phyloP scores from a whole-genome alignment of 2,113 vertebrate species.

The Eurystomus gularis region DNA sequence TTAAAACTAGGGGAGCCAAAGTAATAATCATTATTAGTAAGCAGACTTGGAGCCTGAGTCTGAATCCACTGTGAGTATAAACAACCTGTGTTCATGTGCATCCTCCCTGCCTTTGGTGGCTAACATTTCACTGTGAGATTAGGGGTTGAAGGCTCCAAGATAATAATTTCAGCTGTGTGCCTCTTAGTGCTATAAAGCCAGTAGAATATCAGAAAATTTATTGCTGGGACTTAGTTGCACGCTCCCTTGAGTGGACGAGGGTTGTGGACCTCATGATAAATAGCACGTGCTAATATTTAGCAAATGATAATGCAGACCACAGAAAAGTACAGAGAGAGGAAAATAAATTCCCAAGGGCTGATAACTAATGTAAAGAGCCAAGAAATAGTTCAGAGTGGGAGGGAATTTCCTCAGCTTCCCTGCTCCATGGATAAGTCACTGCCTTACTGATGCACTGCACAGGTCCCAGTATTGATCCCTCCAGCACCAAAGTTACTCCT shows the following conservation, averaged over 20 bases:
- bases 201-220: slow-evolving; percentile 32
- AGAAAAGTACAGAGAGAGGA: background rate
- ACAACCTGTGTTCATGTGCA: background rate
- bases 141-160: background rate
- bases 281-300: slow-evolving; percentile 27
- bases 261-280: slow-evolving; percentile 47
- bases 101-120: slow-evolving; percentile 1
- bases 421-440: background rate
- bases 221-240: background rate
- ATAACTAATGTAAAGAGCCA: slow-evolving; percentile 24
- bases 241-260: slow-evolving; percentile 6
- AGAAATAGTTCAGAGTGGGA: background rate
- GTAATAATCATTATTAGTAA: background rate
- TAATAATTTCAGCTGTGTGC: slow-evolving; percentile 8
- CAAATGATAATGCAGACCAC: slow-evolving; percentile 46
- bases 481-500: slow-evolving; percentile 24
- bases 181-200: background rate
- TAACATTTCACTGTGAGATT: background rate
- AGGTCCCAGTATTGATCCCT: background rate
- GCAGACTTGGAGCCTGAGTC: background rate
- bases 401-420: background rate
- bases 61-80: background rate
- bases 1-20: background rate
- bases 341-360: slow-evolving; percentile 39
- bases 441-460: background rate